Base-by-base conservation (phyloP, 2,797 vertebrate genomes). In the Darevskia mixta region DNA sequence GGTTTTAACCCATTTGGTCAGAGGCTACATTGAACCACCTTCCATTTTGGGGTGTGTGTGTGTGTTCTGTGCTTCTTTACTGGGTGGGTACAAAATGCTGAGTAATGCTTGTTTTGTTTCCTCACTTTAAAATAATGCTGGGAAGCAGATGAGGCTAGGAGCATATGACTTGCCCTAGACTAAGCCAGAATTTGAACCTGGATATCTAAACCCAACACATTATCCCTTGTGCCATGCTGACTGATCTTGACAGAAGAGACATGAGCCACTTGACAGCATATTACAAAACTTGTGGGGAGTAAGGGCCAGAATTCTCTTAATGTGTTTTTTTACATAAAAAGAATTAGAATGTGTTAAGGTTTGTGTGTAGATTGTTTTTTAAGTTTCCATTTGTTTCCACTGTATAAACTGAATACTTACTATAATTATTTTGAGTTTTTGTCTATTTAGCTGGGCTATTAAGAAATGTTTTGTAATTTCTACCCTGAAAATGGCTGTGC, bases 371-470 rank as follows among this genome's bases (percentile, higher is more conserved):
- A 9, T 8, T 61, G 11, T 27, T 27, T 80, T 61, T 69, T 25
- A 29, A 29, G 64, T 71, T 73, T 75, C 23, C n/a, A 67, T 71
- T 71, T 55, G n/a, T 72, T 80, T 86, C n/a, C 72, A 23, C 25
- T 6, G 73, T 38, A 61, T 81, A 38, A 55, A 49, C 32, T 43
- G 32, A 32, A 43, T 61, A 38, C 43, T 38, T 69, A 32, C 3
- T 25, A 69, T 69, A n/a, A 79, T 69, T 69, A 71, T 69, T 83
- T 79, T 79, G 64, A 82, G 15, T 76, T 32, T 85, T 38, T 86
- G 38, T 64, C 15, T 29, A 64, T 69, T 81, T 88, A 82, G 29
- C 32, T 41, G 9, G 32, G 45, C 45, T 73, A 29, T 72, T 86
- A n/a, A 72, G 27, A 58, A 10, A 86, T 23, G 1, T 58, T 78